These are phyloP conservation scores for Gari tellinella DNA, from an alignment of 2,888 invertebrate species.

Conservation along the genomic window DNA sequence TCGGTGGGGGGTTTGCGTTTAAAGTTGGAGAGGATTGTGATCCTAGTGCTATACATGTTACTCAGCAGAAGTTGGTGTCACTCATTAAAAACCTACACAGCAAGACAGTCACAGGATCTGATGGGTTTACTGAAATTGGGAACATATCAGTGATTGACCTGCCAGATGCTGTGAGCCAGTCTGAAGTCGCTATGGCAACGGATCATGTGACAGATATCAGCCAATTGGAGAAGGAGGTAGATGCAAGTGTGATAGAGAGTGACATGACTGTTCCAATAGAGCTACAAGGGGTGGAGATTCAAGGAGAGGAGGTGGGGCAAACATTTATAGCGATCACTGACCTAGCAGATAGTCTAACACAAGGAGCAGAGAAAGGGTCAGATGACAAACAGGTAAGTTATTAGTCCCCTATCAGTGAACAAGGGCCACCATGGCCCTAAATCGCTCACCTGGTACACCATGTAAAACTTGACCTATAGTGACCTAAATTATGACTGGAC, in stretches of 20 bases:
- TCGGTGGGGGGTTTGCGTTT: conserved; percentile 28
- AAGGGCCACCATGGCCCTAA: too few species aligned
- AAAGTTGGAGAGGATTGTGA: conserved; percentile 38
- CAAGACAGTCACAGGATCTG: conserved; percentile 36
- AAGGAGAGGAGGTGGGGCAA: conserved; percentile 37
- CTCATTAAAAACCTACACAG: conserved; percentile 66
- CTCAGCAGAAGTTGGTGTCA: conserved; percentile 70
- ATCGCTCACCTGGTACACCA: too few species aligned
- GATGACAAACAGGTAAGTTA: conserved; percentile 24
- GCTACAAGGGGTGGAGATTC: conserved; percentile 55
- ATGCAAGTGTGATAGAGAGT: conserved; percentile 41
- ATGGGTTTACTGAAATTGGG: conserved; percentile 35
- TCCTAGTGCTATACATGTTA: conserved; percentile 34
- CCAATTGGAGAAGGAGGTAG: conserved; percentile 47
- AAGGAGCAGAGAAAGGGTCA: conserved; percentile 10
- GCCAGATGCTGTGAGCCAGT: conserved; percentile 19
- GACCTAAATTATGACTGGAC: too few species aligned
- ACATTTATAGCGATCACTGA: conserved; percentile 57
- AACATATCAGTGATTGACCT: conserved; percentile 17
- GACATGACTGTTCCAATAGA: conserved; percentile 45
- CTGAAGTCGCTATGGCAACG: conserved; percentile 23
- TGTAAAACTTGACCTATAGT: too few species aligned
- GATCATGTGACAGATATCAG: conserved; percentile 45
- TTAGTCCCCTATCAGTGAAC: too few species aligned
- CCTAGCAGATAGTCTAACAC: conserved; percentile 14